Evolutionary conservation across 2,888 invertebrate species (phyloP), one percentile per base, ranked within the genome.

Genomic region (Lepeophtheirus nordmannii): DNA sequence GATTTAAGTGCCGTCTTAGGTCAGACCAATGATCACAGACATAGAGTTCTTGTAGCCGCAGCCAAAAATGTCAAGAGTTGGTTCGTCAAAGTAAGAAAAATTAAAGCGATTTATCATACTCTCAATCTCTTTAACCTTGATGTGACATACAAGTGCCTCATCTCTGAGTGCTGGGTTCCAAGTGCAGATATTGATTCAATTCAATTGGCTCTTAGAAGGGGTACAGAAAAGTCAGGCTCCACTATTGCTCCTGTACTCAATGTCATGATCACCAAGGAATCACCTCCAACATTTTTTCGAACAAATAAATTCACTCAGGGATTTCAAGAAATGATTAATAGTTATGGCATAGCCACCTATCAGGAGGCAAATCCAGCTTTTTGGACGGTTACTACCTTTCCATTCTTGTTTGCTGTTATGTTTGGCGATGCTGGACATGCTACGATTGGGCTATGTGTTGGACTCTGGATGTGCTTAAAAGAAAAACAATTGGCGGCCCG

Each of bases 351-450:
- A 61, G 92, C 94, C 67, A 85, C 85, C 59, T 98, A 98, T 76
- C 81, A 92, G 65, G 97, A 97, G 79, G 89, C 97, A 76, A 97
- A 98, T 78, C 97, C 97, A 67, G 89, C 88, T 12, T 80, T 87
- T 1, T 91, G 87, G 77, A 87, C 89, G 68, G 82, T 88, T 73
- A 86, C 94, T 69, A 89, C 91, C 0, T 94, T 94, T 79, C 94
- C 94, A 10, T 94, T 94, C 80, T 77, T 94, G 57, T 94, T 94
- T 78, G 90, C 88, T 60, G 84, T 94, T 72, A 96, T 96, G 94
- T 96, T 94, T 76, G 94, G 94, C 22, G 94, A 94, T 75, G 79
- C 85, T 73, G 94, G 94, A 12, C 94, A 94, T 76, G 94, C 91
- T 1, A 56, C 85, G 14, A 83, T 96, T 69, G 83, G 96, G 83